Evolutionary conservation across 2,113 vertebrate species (phyloP).

Genomic region (Aegotheles bennettii): DNA sequence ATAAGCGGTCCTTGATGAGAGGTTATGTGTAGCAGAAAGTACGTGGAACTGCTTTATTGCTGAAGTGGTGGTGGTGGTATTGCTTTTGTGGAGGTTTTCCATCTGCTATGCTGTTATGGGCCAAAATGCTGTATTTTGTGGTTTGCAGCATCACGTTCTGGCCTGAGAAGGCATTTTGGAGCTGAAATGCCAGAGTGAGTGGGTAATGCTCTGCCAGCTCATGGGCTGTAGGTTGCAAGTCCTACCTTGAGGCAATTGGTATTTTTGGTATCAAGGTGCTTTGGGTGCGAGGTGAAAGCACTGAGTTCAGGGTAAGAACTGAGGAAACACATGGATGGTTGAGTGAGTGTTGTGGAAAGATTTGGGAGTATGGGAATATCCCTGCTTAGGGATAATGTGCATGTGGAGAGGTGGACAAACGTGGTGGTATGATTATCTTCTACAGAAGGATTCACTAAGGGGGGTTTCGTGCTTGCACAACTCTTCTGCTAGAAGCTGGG

Average conservation of each 20-base stretch:
- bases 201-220: background rate
- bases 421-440: background rate
- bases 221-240: background rate
- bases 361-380: background rate
- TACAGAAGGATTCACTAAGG: background rate
- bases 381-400: accelerated
- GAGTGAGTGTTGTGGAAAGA: background rate
- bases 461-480: background rate
- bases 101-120: accelerated
- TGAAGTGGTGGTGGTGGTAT: background rate
- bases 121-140: background rate
- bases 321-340: accelerated
- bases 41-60: background rate
- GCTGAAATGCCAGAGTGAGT: background rate
- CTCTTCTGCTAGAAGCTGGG: background rate
- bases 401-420: background rate
- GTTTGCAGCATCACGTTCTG: background rate
- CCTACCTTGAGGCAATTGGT: background rate
- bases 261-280: background rate
- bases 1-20: background rate
- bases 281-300: background rate
- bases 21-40: background rate
- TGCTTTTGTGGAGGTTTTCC: background rate
- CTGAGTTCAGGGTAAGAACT: background rate
- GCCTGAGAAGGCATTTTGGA: background rate